Base-by-base conservation (phyloP, 2,797 vertebrate species). In the Prunella strophiata region DNA sequence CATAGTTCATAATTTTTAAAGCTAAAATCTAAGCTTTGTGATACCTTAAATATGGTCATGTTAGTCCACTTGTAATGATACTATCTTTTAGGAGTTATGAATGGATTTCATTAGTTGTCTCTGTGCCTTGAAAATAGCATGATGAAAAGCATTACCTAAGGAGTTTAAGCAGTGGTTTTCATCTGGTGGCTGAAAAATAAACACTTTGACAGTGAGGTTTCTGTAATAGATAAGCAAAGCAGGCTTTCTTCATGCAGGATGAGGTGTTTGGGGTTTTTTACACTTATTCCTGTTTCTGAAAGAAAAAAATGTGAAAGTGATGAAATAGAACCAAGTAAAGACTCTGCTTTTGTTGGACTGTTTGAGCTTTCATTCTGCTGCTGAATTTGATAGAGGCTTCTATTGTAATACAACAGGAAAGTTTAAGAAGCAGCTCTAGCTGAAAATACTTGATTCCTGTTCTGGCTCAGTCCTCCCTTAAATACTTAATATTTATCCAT, bases 101-200 rank as follows among this genome's bases (percentile, higher is more conserved):
- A 51, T 82, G 9, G 38, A 68, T 91, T 94, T 87, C 20, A 47
- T 86, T 96, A 55, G 30, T 70, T 40, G 34, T 57, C 66, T 54
- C 58, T 0, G 8, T 66, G 23, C 62, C 79, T 88, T 81, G 80
- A 72, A 75, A 82, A 47, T 23, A 48, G 38, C 17, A 11, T 12
- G 8, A 80, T 77, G 54, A 91, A 91, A 83, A 57, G 34, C 7
- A 3, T 76, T 94, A 55, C 81, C 23, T 65, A 42, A 87, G 65
- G 50, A 80, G 78, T 72, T 85, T 81, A 88, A 96, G 68, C 20
- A 40, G 76, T 78, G 57, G 9, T 40, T 88, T 94, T 93, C 74
- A 58, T 62, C 70, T 75, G 21, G 18, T 91, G 62, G 68, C 54
- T 92, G 81, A 73, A 30, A 79, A 96, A 86, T 43, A 89, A 95